Base-by-base conservation (phyloP, 23 tunicate species). In the Corella eumyota region DNA sequence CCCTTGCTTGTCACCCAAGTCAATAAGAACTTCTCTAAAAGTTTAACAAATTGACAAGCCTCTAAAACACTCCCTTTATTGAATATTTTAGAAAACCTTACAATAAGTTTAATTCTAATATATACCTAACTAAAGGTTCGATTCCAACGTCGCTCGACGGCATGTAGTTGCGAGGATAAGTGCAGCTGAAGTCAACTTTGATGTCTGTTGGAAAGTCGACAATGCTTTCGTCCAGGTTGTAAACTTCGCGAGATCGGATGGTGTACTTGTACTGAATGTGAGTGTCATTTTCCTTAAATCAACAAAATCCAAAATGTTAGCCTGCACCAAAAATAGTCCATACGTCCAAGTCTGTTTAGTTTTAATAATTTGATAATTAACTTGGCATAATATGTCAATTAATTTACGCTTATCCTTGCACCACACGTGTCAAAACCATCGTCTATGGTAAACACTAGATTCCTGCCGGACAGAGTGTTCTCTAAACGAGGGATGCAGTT, bases 201-300 rank as follows among this genome's bases (percentile, higher is more conserved):
- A 59, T 7, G 45, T 71, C 62, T 21, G 64, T 54, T 28, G 50
- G 25, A 27, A 56, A 40, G 35, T 34, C 28, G 27, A 79, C 49
- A 6, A 11, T 28, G 11, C 76, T 61, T 2, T 49, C 32, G 44
- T 56, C 56, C 5, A 26, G 25, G 11, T 61, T 75, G 65, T 68
- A 62, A 25, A 50, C 63, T 25, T 23, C 68, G 31, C 25, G 27
- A 1, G 53, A 32, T 36, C 77, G 65, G 1, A 79, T 51, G 15
- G n/a, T 49, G 36, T 79, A 72, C 1, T 57, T 32, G 62, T 79
- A 79, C 3, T 60, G 34, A 25, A 70, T 35, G 65, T 79, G 77
- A 0, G 87, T 69, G 26, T 32, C 50, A 55, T 79, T 79, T 33
- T 47, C 56, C 87, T 79, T n/a, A n/a, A n/a, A n/a, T n/a, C n/a